phyloP scores from a whole-genome alignment of 2,888 invertebrate genomes.

The Encarsia formosa region DNA sequence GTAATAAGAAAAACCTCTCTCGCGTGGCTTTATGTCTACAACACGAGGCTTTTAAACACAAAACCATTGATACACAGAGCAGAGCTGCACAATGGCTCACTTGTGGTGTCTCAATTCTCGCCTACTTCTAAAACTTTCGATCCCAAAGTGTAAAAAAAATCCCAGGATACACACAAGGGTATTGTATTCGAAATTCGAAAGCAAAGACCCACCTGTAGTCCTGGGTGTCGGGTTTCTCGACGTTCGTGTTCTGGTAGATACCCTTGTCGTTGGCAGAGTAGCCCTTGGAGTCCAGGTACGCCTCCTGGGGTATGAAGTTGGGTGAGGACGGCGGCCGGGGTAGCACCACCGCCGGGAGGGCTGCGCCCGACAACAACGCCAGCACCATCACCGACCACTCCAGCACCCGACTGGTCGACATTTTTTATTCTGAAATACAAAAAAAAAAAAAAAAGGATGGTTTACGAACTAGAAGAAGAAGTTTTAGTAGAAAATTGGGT shows the following conservation, averaged over 20 bases:
- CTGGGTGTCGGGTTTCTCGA: slow-evolving; percentile 41
- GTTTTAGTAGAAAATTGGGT: too few species aligned
- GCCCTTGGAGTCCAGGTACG: slow-evolving; percentile 21
- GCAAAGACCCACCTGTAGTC: slow-evolving; percentile 38
- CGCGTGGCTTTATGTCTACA: too few species aligned
- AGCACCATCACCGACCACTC: slow-evolving; percentile 1
- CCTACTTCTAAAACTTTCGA: too few species aligned
- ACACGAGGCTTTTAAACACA: too few species aligned
- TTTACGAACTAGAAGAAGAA: too few species aligned
- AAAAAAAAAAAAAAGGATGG: not conserved
- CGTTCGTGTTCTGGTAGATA: slow-evolving; percentile 36
- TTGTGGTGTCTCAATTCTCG: too few species aligned
- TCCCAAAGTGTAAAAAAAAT: too few species aligned
- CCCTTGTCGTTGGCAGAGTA: slow-evolving; percentile 12
- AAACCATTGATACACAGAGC: too few species aligned
- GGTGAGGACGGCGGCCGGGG: slow-evolving; percentile 44
- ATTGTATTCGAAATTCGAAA: too few species aligned
- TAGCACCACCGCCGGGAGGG: slow-evolving; percentile 41
- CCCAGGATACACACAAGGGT: too few species aligned
- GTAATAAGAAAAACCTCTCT: too few species aligned
- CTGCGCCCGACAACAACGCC: slow-evolving; percentile 1
- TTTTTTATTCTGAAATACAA: slow-evolving; percentile 1
- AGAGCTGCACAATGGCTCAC: too few species aligned
- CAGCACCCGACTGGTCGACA: not conserved
- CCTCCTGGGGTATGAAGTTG: slow-evolving; percentile 37